A percentile compares a stretch with the other conserved stretches of the same genome.
phyloP scores from a whole-genome alignment of 2,113 vertebrate genomes.

The Ctenodactylus gundi region DNA sequence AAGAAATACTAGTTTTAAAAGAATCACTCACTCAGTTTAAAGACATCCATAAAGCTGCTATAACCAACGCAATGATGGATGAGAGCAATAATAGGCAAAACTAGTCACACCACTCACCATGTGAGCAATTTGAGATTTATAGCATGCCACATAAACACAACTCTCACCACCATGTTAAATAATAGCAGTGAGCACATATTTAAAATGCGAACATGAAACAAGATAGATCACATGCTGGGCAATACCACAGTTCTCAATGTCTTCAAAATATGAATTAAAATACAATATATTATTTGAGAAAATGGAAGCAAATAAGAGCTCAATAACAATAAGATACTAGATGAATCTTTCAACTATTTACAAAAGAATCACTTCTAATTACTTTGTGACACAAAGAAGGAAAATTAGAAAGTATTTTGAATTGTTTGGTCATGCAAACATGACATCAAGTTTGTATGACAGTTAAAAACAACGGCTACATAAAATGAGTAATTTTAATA shows the following conservation, averaged over 20 bases:
- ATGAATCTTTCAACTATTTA: neutral
- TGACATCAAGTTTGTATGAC: neutral
- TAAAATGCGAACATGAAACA: neutral
- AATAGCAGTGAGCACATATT: neutral
- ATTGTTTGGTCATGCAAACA: neutral
- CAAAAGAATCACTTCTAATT: neutral
- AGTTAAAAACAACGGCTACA: neutral
- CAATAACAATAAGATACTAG: neutral
- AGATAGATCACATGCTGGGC: neutral
- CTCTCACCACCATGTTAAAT: neutral
- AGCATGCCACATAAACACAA: neutral
- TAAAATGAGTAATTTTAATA: neutral
- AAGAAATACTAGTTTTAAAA: neutral
- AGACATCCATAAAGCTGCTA: neutral
- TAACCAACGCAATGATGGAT: neutral
- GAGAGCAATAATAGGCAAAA: neutral
- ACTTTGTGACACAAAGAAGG: neutral
- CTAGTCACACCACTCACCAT: neutral
- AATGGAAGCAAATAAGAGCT: neutral
- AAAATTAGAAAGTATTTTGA: neutral
- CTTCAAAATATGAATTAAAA: neutral
- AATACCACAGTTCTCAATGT: neutral
- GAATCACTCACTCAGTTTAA: neutral
- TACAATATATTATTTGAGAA: neutral
- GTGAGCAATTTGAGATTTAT: neutral